A percentile compares a stretch with the other conserved stretches of the same genome.
These are phyloP conservation scores for Botia kubotai DNA, from an alignment of 2,797 vertebrate species.

Conservation along the genomic window DNA sequence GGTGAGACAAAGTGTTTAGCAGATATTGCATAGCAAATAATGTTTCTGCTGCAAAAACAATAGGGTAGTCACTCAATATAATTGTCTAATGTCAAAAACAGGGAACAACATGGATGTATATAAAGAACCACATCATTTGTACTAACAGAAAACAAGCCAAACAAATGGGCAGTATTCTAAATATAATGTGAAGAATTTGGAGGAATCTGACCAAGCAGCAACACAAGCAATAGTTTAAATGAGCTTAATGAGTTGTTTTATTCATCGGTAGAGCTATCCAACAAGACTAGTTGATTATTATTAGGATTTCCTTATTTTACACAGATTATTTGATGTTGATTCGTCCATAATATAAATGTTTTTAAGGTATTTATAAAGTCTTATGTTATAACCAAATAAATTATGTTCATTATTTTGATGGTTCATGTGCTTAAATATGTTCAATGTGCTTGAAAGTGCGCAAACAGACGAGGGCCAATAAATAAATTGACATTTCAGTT, in stretches of 20 bases:
- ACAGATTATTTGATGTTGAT: constrained; percentile 8
- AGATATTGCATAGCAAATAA: constrained; percentile 12
- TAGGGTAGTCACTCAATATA: neutral
- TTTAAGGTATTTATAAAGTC: no score
- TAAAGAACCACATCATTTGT: constrained; percentile 67
- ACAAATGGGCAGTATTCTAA: constrained; percentile 58
- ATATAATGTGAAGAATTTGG: constrained; percentile 3
- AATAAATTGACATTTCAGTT: constrained; percentile 54
- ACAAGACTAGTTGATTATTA: neutral
- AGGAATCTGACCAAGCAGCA: constrained; percentile 22
- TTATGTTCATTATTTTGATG: no score
- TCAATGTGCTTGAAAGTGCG: no score
- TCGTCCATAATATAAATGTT: no score
- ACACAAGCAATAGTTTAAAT: neutral
- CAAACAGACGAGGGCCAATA: constrained; percentile 58
- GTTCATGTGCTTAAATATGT: no score
- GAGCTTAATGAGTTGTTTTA: neutral
- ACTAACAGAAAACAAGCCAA: constrained; percentile 65
- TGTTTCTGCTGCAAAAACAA: constrained; percentile 10
- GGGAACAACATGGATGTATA: neutral
- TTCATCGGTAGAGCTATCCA: neutral
- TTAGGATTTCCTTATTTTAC: neutral
- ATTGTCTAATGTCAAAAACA: neutral
- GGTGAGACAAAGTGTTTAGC: constrained; percentile 55
- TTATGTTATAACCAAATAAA: no score